Percentiles rank a stretch among this genome's conserved stretches.
phyloP scores from a whole-genome alignment of 1,140 invertebrate genomes.

The Bombus breviceps region DNA sequence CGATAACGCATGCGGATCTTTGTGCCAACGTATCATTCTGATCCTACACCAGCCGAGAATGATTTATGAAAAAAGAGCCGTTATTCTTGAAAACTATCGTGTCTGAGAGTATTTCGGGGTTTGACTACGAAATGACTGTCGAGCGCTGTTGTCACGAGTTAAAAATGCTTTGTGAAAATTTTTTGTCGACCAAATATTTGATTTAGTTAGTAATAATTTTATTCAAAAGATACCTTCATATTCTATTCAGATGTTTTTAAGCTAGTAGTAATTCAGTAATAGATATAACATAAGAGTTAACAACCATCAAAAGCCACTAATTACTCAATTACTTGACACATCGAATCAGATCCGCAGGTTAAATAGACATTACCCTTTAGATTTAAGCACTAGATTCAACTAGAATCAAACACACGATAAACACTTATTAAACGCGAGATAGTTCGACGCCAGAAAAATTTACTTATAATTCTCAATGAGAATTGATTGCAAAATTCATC shows the following conservation, averaged over 20 bases:
- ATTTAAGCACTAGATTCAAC: too few relatives aligned
- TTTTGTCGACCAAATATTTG: not conserved
- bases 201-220: not conserved
- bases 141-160: not conserved
- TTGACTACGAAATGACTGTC: not conserved
- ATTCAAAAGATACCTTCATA: not conserved
- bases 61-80: not conserved
- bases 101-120: not conserved
- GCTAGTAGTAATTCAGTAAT: not conserved
- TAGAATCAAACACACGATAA: too few relatives aligned
- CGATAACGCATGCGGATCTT: constrained; percentile 41
- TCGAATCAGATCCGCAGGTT: too few relatives aligned
- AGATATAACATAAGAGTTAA: too few relatives aligned
- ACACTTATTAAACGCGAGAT: too few relatives aligned
- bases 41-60: not conserved
- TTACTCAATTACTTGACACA: too few relatives aligned
- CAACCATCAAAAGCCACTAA: too few relatives aligned
- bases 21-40: constrained; percentile 69
- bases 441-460: too few relatives aligned
- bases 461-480: too few relatives aligned
- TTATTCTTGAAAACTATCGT: not conserved
- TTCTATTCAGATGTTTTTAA: not conserved
- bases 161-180: not conserved
- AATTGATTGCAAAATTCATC: too few relatives aligned
- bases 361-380: too few relatives aligned